Base-by-base conservation (phyloP, 2,113 vertebrate species). In the Melanerpes formicivorus region DNA sequence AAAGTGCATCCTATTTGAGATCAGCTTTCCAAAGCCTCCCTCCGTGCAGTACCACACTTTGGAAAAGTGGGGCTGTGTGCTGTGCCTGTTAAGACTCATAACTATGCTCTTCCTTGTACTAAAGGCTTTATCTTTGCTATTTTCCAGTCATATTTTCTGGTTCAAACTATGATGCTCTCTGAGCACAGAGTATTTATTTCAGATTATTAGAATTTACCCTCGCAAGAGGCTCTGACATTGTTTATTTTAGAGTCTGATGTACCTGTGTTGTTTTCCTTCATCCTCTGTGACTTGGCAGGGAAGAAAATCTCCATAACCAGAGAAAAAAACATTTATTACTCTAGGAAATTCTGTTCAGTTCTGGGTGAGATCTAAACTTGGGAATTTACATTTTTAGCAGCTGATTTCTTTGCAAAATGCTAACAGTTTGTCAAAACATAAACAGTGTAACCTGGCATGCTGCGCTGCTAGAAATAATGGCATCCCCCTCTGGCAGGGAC, bases 301-400 rank as follows among this genome's bases (percentile, higher is more conserved):
- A 78, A 16, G 30, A 67, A 77, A 34, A 50, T 50, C 76, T 76
- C 52, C 60, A 77, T 84, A 93, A 73, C 2, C 29, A 66, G 52
- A 77, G 58, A 52, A 59, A 88, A 88, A 27, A 75, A 5, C 11
- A 18, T 55, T 78, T 72, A 48, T 84, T 75, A 27, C 32, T 74
- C 37, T 7, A 11, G 65, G 50, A 90, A 81, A 71, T 81, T 60
- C 73, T 81, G 22, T 69, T 84, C 66, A 9, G 16, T 84, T 90
- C 77, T 93, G 65, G 37, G 54, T 72, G 55, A 88, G 59, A 69
- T 54, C 11, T 72, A 48, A 92, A 78, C 58, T 72, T 32, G 34
- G 44, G 64, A 18, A 90, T 87, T 93, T 78, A 74, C 46, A 44
- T 67, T 93, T 93, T 87, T 75, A 91, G 86, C 30, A 29, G 30